Base-by-base conservation (phyloP, 2,888 invertebrate genomes). In the Acronicta psi region DNA sequence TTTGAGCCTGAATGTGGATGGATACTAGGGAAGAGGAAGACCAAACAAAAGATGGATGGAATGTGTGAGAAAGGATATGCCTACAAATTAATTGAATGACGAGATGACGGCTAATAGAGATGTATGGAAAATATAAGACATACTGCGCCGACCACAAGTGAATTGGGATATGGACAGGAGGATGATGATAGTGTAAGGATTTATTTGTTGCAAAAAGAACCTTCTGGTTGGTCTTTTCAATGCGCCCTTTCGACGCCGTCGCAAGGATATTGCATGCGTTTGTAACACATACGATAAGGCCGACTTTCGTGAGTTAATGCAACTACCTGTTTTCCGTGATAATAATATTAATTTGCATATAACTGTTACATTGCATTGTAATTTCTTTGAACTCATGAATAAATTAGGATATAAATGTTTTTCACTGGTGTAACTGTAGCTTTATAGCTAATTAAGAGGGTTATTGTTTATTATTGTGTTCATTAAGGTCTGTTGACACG, bases 181-280 rank as follows among this genome's bases (percentile, higher is more conserved):
- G n/a, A n/a, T n/a, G n/a, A n/a, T n/a, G n/a, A n/a, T n/a, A n/a
- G n/a, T n/a, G n/a, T n/a, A n/a, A n/a, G n/a, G n/a, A n/a, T n/a
- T n/a, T n/a, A n/a, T n/a, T n/a, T n/a, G n/a, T n/a, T n/a, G n/a
- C n/a, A n/a, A n/a, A n/a, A n/a, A n/a, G n/a, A n/a, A n/a, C n/a
- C n/a, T 63, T 69, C 58, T 63, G 41, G 6, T 6, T 31, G 14
- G 8, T 38, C 9, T 61, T 34, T 38, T 37, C 41, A 25, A 20
- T 5, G 29, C 20, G 38, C 47, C 46, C 73, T 80, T 80, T 81
- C 80, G 79, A 75, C 68, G 70, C 70, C 75, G 63, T 59, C 70
- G 66, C 76, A 78, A 79, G 75, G 75, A 74, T 77, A 77, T 73
- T 72, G 70, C 76, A 69, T 75, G 55, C 34, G 13, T 41, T 54